Percentiles rank a stretch among this genome's conserved stretches.
These are phyloP conservation scores for Herminia tarsipennalis DNA, from an alignment of 2,888 invertebrate genomes.

Conservation along the genomic window DNA sequence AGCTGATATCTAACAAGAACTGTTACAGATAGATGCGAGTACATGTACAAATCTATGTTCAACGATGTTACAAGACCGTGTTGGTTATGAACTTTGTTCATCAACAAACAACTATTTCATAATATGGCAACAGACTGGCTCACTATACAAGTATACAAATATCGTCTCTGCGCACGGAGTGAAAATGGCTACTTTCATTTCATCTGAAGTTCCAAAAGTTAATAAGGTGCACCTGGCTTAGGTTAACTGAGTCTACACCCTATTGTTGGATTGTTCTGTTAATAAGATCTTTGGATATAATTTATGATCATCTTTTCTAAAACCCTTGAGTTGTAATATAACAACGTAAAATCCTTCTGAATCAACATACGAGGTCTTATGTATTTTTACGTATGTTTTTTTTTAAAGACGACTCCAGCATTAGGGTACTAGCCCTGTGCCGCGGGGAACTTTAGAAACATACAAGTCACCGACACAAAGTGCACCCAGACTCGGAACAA, in stretches of 20 bases:
- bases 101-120: constrained; percentile 47
- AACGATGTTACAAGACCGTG: constrained; percentile 26
- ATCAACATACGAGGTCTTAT: no score
- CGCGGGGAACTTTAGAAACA: no score
- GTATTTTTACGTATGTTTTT: no score
- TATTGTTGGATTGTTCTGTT: constrained; percentile 33
- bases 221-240: constrained; percentile 47
- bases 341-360: no score
- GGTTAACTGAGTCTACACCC: constrained; percentile 32
- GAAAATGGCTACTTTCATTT: constrained; percentile 43
- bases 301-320: constrained; percentile 29
- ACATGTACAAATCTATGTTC: constrained; percentile 22
- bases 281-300: constrained; percentile 27
- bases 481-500: no score
- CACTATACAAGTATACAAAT: constrained; percentile 33
- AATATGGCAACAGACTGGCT: constrained; percentile 43
- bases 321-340: no score
- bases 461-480: no score
- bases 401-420: no score
- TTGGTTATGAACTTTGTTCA: constrained; percentile 42
- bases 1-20: constrained; percentile 26
- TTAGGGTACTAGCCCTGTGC: no score
- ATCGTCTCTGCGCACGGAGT: constrained; percentile 22
- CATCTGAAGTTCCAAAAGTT: constrained; percentile 39
- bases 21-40: constrained; percentile 17